Evolutionary conservation across 2,888 invertebrate species (phyloP).

Genomic region (Protonemura montana): DNA sequence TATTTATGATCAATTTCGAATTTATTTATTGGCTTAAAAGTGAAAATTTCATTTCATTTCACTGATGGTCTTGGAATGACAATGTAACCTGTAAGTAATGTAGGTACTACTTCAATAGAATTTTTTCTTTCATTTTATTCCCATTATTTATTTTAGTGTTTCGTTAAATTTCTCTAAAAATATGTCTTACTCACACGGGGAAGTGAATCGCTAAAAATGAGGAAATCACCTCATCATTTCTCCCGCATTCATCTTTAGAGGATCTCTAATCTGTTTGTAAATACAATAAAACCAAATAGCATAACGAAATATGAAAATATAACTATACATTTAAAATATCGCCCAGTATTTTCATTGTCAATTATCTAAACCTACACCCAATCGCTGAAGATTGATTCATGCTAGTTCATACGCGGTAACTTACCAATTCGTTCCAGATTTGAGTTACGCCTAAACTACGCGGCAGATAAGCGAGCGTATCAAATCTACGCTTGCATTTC

Average conservation of each 20-base stretch:
- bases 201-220: too few relatives aligned
- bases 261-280: too few relatives aligned
- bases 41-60: background rate
- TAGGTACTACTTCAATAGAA: too few relatives aligned
- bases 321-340: background rate
- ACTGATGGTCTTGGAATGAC: too few relatives aligned
- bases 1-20: background rate
- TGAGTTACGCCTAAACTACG: background rate
- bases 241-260: too few relatives aligned
- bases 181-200: too few relatives aligned
- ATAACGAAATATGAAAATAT: background rate
- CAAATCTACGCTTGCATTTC: background rate
- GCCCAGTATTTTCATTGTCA: background rate
- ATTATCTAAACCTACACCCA: slow-evolving; percentile 7
- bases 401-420: background rate
- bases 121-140: too few relatives aligned
- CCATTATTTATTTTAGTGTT: too few relatives aligned
- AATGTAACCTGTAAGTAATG: too few relatives aligned
- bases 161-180: too few relatives aligned
- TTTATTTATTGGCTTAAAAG: background rate
- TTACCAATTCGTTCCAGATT: background rate
- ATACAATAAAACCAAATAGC: too few relatives aligned
- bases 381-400: slow-evolving; percentile 1
- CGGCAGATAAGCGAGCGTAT: background rate
- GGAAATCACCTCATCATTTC: too few relatives aligned